A percentile compares a stretch with the other conserved stretches of the same genome.
phyloP scores from a whole-genome alignment of 2,888 invertebrate species.

The Mantis religiosa region DNA sequence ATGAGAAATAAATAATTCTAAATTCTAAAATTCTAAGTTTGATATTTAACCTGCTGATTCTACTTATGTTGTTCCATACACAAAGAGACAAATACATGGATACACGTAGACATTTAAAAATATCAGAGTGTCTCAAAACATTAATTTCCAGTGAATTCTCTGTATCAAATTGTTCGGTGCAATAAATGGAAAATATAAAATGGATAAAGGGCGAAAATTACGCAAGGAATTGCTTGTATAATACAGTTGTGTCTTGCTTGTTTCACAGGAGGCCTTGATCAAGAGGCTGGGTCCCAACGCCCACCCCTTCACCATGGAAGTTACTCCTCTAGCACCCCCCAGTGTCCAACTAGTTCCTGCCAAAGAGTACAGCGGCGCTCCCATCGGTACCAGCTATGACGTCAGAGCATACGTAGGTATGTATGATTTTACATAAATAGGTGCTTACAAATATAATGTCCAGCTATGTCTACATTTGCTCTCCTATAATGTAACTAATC shows the following conservation, averaged over 20 bases:
- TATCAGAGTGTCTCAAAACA: too few species aligned
- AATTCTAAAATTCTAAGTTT: too few species aligned
- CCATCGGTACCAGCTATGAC: constrained; percentile 88
- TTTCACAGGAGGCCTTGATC: constrained; percentile 70
- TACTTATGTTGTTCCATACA: too few species aligned
- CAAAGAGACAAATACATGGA: too few species aligned
- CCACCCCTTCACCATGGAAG: constrained; percentile 74
- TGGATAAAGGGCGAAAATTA: too few species aligned
- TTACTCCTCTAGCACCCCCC: constrained; percentile 82
- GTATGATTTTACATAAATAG: constrained; percentile 37
- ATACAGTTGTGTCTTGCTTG: neutral
- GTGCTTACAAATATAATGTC: neutral
- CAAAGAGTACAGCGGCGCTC: constrained; percentile 85
- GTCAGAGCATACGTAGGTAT: constrained; percentile 81
- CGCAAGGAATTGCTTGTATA: too few species aligned
- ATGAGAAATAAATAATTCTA: too few species aligned
- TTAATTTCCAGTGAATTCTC: too few species aligned
- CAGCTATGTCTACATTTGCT: neutral
- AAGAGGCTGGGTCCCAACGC: constrained; percentile 75
- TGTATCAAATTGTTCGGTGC: too few species aligned
- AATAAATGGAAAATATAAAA: too few species aligned
- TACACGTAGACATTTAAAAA: too few species aligned
- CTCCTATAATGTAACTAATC: neutral
- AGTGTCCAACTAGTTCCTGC: constrained; percentile 87
- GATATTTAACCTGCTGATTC: too few species aligned